Evolutionary conservation across 2,113 vertebrate genomes (phyloP).

Genomic region (Stictonetta naevosa): DNA sequence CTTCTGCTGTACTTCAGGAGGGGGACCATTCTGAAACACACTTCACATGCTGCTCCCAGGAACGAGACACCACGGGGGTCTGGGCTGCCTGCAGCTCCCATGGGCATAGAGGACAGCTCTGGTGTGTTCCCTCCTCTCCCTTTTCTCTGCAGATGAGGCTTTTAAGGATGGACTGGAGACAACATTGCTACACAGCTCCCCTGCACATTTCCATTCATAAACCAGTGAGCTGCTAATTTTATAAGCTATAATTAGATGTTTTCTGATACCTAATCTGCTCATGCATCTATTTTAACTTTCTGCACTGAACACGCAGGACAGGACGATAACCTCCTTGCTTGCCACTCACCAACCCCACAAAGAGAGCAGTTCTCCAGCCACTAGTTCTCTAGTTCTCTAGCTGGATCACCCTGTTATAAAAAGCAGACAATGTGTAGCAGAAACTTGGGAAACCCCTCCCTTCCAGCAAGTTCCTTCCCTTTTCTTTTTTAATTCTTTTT

Average conservation of each 20-base stretch:
- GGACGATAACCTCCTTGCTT: neutral
- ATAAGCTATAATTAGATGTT: conserved; percentile 1
- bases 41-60: neutral
- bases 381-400: fast-evolving
- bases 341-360: fast-evolving
- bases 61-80: fast-evolving
- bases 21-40: neutral
- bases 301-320: neutral
- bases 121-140: neutral
- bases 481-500: neutral
- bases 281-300: neutral
- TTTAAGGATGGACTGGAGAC: neutral
- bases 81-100: neutral
- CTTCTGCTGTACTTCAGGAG: neutral
- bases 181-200: neutral
- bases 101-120: fast-evolving
- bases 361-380: neutral
- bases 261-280: conserved; percentile 15
- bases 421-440: neutral
- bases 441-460: conserved; percentile 26
- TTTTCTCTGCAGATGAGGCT: neutral
- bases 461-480: neutral
- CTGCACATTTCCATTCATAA: neutral
- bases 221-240: neutral
- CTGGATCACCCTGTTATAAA: neutral